Base-by-base conservation (phyloP, 2,888 invertebrate genomes). In the Leptinotarsa haldemani region DNA sequence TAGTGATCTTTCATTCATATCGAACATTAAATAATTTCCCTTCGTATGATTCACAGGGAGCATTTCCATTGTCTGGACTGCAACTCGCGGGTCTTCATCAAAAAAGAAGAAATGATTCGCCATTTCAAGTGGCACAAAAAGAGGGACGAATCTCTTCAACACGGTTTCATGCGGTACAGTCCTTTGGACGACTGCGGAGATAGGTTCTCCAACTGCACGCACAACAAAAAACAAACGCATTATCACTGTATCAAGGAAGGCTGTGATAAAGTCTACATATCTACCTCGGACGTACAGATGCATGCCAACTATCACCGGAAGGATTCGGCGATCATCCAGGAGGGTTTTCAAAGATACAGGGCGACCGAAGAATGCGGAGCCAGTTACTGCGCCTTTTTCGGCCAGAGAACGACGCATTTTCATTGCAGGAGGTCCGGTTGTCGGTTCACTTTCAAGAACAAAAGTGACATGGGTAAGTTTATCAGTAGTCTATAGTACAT, bases 91-190 rank as follows among this genome's bases (percentile, higher is more conserved):
- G 96, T 98, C n/a, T 96, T 99, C 86, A 94, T 97, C 84, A 98
- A 98, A 88, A 98, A 98, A 86, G 99, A 99, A 87, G 98, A 99
- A 87, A 98, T 99, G 94, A 98, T 98, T 79, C 92, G 98, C 58
- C 98, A 99, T 88, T 97, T 97, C 86, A 99, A 99, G 90, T 98
- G 98, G 98, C 98, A 99, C 89, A 97, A 98, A 89, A 99, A 99
- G 88, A 92, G 98, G 2, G 98, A 98, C 84, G 98, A 99, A 86
- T 97, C 97, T 7, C 89, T 99, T 50, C 96, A 97, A 79, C 96
- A 98, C 85, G 98, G 98, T 18, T 97, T 97, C 88, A 95, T 97
- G 88, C 81, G 88, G 12, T 99, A 97, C 87, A 80, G 97, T 70
- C 97, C 98, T 0, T 91, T 95, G 78, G 98, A 99, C 86, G 97